A percentile compares a stretch with the other conserved stretches of the same genome.
Evolutionary conservation across 2,888 invertebrate species (phyloP).

Genomic region (Aspidiotus rigidus): DNA sequence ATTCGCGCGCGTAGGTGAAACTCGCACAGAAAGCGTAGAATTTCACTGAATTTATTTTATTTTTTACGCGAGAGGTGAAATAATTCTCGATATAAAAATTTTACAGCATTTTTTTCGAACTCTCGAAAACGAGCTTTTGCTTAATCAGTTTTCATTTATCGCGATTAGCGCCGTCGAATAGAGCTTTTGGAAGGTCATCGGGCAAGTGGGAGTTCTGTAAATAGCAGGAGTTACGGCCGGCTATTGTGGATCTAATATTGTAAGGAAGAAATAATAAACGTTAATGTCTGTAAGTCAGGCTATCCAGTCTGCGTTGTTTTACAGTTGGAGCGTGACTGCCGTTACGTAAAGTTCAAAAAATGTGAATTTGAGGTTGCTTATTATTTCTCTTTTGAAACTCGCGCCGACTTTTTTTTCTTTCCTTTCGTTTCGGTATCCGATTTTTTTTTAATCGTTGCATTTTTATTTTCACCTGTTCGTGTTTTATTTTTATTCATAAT

Average conservation of each 20-base stretch:
- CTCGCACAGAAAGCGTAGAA: too few species aligned
- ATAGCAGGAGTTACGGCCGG: constrained; percentile 13
- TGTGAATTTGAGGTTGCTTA: constrained; percentile 19
- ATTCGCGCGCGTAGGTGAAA: too few species aligned
- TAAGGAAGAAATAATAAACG: constrained; percentile 34
- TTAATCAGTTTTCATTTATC: constrained; percentile 30
- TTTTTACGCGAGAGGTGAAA: too few species aligned
- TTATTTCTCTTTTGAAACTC: constrained; percentile 1
- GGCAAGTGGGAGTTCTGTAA: constrained; percentile 32
- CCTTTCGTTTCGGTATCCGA: neutral
- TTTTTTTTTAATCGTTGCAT: neutral
- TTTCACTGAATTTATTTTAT: too few species aligned
- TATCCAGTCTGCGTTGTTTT: constrained; percentile 22
- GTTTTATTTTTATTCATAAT: neutral
- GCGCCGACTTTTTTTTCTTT: constrained; percentile 14
- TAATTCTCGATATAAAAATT: too few species aligned
- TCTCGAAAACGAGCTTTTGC: neutral
- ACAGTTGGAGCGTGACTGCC: constrained; percentile 18
- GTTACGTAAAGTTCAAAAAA: constrained; percentile 18
- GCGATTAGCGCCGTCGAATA: constrained; percentile 21
- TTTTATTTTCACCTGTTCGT: constrained; percentile 1
- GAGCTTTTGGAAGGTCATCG: constrained; percentile 32
- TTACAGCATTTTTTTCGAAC: too few species aligned
- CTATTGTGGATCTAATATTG: constrained; percentile 22
- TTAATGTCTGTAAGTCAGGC: constrained; percentile 29